phyloP scores from a whole-genome alignment of 2,797 vertebrate species.

The Epinephelus malabaricus region DNA sequence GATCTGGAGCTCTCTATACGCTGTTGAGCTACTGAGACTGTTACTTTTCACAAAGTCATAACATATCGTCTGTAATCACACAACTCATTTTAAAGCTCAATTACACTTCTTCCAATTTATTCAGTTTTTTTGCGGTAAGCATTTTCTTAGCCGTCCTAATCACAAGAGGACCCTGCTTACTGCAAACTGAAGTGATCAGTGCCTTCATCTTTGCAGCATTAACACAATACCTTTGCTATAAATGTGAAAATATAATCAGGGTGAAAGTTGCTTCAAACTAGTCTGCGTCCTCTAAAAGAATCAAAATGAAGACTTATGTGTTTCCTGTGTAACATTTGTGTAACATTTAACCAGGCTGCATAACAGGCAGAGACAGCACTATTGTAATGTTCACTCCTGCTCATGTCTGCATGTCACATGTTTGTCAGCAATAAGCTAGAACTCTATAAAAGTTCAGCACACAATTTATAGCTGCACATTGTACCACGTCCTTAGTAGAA shows the following conservation, averaged over 20 bases:
- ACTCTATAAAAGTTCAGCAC: conserved; percentile 34
- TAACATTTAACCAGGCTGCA: conserved; percentile 28
- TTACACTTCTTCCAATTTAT: not conserved
- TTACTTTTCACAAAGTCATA: not conserved
- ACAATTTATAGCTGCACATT: conserved; percentile 32
- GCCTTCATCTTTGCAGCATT: not conserved
- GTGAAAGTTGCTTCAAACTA: not conserved
- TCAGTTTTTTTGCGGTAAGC: not conserved
- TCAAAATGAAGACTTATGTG: not conserved
- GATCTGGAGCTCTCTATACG: not conserved
- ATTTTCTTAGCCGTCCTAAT: not conserved
- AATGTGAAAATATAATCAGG: not conserved
- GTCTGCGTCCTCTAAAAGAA: not conserved
- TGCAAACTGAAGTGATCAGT: too few relatives aligned
- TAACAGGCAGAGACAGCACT: conserved; percentile 4
- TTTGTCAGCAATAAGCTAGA: conserved; percentile 28
- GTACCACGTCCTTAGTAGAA: conserved; percentile 7
- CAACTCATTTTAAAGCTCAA: not conserved
- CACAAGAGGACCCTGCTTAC: not conserved
- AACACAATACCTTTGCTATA: not conserved
- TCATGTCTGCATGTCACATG: conserved; percentile 46
- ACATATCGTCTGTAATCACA: conserved; percentile 2
- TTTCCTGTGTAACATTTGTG: conserved; percentile 28
- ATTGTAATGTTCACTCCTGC: conserved; percentile 1
- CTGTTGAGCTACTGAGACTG: not conserved